A percentile compares a stretch with the other conserved stretches of the same genome.
Conservation (phyloP, 2,888 invertebrate species). For the Andrena flavipes region DNA sequence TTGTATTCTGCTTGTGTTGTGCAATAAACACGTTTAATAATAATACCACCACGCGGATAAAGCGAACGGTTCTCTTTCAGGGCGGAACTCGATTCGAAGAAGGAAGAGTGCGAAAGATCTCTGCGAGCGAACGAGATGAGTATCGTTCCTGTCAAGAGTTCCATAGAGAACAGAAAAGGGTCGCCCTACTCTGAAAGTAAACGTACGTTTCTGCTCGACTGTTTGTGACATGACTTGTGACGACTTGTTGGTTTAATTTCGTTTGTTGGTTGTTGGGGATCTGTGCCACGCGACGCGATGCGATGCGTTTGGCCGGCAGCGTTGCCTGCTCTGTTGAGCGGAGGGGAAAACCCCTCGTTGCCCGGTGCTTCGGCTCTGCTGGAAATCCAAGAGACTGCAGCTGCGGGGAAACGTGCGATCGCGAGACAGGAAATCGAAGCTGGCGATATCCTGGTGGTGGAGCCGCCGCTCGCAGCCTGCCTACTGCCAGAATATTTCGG, state of each 20-base stretch:
- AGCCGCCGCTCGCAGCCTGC: conserved; percentile 91
- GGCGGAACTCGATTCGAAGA: conserved; percentile 21
- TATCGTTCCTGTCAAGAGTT: conserved; percentile 8
- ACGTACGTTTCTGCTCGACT: conserved; percentile 13
- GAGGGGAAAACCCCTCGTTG: conserved; percentile 86
- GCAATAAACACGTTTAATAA: no score
- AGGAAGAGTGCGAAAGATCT: conserved; percentile 47
- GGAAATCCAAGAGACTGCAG: conserved; percentile 87
- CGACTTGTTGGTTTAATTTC: no score
- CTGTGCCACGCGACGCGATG: no score
- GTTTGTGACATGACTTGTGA: no score
- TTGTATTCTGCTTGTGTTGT: no score
- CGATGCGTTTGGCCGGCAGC: conserved; percentile 32
- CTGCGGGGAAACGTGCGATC: conserved; percentile 90
- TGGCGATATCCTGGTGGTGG: conserved; percentile 90
- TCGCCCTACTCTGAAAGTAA: background rate
- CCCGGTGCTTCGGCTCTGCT: conserved; percentile 88
- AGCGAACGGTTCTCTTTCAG: conserved; percentile 33
- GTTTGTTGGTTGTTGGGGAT: no score
- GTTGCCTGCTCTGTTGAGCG: conserved; percentile 82
- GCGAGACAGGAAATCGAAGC: conserved; percentile 88
- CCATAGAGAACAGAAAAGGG: background rate
- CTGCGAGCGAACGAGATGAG: conserved; percentile 34
- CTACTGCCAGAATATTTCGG: conserved; percentile 91
- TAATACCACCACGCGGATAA: background rate